These are phyloP conservation scores for Sitta europaea DNA, from an alignment of 2,113 vertebrate genomes.

Conservation along the genomic window DNA sequence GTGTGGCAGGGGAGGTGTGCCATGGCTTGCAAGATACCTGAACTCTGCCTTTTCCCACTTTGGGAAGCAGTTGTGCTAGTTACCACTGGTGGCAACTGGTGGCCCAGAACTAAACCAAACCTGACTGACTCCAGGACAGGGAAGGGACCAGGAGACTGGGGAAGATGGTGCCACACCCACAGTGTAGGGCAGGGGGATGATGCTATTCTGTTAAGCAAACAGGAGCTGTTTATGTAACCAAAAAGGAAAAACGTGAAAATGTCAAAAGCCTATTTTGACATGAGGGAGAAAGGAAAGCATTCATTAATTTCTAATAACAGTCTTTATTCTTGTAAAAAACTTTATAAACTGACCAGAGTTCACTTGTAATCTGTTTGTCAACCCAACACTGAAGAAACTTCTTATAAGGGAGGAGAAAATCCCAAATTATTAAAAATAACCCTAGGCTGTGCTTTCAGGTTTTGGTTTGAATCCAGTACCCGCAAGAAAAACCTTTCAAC, in stretches of 20 bases:
- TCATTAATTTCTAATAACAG: neutral
- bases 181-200: neutral
- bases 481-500: neutral
- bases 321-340: neutral
- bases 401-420: neutral
- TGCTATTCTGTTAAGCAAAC: neutral
- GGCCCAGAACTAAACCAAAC: neutral
- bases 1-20: neutral
- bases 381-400: neutral
- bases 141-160: neutral
- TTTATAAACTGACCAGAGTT: neutral
- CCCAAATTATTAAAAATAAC: neutral
- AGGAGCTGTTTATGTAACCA: neutral
- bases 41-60: neutral
- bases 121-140: rapidly evolving
- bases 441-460: neutral
- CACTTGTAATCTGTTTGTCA: neutral
- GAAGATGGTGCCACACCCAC: neutral
- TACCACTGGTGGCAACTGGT: rapidly evolving
- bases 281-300: neutral
- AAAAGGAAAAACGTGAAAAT: neutral
- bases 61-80: neutral
- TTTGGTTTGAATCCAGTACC: neutral
- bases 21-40: rapidly evolving
- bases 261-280: neutral